Evolutionary conservation across 1,140 invertebrate genomes (phyloP), one percentile per base, ranked within the genome.

Genomic region (Nylanderia fulva): DNA sequence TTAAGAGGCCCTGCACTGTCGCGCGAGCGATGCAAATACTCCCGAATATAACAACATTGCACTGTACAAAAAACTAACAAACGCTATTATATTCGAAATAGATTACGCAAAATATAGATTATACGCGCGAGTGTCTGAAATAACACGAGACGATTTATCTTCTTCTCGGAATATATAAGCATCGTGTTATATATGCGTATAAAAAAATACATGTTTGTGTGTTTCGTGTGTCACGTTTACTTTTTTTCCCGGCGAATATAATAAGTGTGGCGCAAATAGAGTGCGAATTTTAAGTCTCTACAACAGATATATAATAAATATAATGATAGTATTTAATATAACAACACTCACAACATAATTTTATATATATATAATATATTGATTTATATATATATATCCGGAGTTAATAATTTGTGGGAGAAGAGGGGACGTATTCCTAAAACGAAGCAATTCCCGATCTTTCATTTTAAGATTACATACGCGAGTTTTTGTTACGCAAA

Each of bases 401-500:
- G 24, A 63, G 18, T 2, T 77, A 64, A 48, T 48, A 48, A 48
- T 77, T 48, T 11, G 71, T 15, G 29, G 27, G 11, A 0, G 39
- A 9, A 7, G 24, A 0, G 24, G n/a, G 45, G 45, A 7, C 13
- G n/a, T 52, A n/a, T 18, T 72, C 18, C 52, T 39, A 72, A 56
- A 36, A 72, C 11, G 27, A 72, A 56, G 33, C 71, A 0, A 58
- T 39, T 58, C 71, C n/a, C 71, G 33, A 11, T 45, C 24, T 68
- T 15, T 48, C 15, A 48, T 48, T 48, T 48, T 48, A 48, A n/a
- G 45, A 52, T 60, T 83, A 82, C 42, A n/a, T 66, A 82, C 48
- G 69, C 84, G 77, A 86, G 29, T 84, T 64, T 71, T 54, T 45
- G 18, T 33, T 82, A 56, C 74, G 33, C 21, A 54, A 85, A 85